Conservation (phyloP, 2,888 invertebrate genomes). For the Furcula furcula region DNA sequence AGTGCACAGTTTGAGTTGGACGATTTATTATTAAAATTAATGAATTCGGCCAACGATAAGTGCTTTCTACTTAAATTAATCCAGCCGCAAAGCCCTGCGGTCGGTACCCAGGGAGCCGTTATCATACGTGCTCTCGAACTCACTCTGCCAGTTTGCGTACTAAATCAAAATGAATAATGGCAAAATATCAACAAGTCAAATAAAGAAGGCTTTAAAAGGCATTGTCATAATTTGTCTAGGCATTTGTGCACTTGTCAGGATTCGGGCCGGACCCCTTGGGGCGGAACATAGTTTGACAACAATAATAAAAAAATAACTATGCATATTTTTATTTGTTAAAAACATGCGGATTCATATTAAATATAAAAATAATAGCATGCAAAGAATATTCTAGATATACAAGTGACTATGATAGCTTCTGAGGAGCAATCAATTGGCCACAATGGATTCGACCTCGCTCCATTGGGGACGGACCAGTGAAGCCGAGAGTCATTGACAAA, state of each 20-base stretch:
- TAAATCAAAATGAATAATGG: constrained; percentile 1
- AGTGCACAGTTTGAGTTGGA: no score
- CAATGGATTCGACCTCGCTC: constrained; percentile 68
- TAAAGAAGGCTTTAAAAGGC: no score
- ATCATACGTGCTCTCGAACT: constrained; percentile 13
- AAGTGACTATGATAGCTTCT: constrained; percentile 36
- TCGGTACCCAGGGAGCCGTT: constrained; percentile 18
- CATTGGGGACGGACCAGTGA: constrained; percentile 17
- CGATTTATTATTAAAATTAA: constrained; percentile 30
- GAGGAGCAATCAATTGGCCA: constrained; percentile 55
- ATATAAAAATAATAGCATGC: constrained; percentile 11
- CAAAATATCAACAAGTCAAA: no score
- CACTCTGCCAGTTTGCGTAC: constrained; percentile 2
- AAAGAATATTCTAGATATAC: constrained; percentile 21
- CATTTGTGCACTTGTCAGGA: no score
- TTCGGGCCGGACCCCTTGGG: no score
- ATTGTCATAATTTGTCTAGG: no score
- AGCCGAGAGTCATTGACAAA: constrained; percentile 17
- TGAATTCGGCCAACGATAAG: constrained; percentile 29
- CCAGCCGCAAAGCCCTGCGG: constrained; percentile 15
- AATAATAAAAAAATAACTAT: no score
- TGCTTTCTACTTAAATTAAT: constrained; percentile 32
- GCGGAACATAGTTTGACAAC: no score
- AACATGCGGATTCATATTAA: no score
- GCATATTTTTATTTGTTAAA: no score